A percentile compares a stretch with the other conserved stretches of the same genome.
phyloP scores from a whole-genome alignment of 2,888 invertebrate species.

The Polyploca ridens region DNA sequence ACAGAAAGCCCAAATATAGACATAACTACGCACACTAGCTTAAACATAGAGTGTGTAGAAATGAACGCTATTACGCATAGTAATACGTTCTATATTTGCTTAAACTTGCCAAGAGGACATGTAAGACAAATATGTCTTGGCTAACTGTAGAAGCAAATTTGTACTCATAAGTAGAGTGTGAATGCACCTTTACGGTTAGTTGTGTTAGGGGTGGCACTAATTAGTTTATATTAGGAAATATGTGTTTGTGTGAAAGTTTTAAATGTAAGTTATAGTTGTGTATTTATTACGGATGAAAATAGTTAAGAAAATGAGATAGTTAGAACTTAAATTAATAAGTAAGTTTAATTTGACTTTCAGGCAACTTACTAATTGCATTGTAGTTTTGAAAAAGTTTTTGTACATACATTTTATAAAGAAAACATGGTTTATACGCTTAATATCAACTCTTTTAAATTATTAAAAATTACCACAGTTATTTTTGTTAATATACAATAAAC shows the following conservation, averaged over 20 bases:
- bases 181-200: conserved; percentile 72
- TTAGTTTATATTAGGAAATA: conserved; percentile 59
- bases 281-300: background rate
- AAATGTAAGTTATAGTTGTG: conserved; percentile 37
- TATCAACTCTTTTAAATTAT: conserved; percentile 13
- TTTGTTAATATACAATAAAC: background rate
- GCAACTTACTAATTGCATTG: no score
- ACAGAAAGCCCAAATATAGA: conserved; percentile 81
- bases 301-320: no score
- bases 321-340: no score
- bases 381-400: conserved; percentile 4
- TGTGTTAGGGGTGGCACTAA: conserved; percentile 65
- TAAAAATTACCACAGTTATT: background rate
- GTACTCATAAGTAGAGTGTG: conserved; percentile 75
- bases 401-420: no score
- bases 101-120: conserved; percentile 63
- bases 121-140: conserved; percentile 80
- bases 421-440: no score
- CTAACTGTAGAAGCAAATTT: conserved; percentile 74
- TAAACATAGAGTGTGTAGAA: conserved; percentile 47
- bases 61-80: conserved; percentile 56
- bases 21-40: conserved; percentile 67
- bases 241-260: conserved; percentile 44
- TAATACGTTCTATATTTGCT: conserved; percentile 70
- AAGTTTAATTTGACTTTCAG: no score